Evolutionary conservation across 2,113 vertebrate species (phyloP), one percentile per base, ranked within the genome.

Genomic region (Madoqua kirkii): DNA sequence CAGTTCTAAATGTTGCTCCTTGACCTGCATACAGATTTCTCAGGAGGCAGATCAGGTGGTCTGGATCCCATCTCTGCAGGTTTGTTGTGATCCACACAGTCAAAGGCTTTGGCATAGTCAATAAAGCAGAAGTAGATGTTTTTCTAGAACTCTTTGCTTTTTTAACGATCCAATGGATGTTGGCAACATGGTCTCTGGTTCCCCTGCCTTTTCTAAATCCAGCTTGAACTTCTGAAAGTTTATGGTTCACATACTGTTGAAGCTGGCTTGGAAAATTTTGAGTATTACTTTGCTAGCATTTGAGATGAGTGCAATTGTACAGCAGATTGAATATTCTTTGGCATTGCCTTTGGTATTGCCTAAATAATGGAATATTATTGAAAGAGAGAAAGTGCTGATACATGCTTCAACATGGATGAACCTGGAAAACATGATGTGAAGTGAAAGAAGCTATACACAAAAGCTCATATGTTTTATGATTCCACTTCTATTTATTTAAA

Each of bases 121-220:
- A 10, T 71, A 71, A 71, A 36, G 62, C 62, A n/a, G 64, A 36
- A 71, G n/a, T 71, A 71, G 64, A 36, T 21, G 2, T 36, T 71
- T 71, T 71, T 71, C 17, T 71, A 9, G n/a, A 71, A 71, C n/a
- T 71, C 64, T 67, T 10, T 71, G 17, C 64, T 71, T 71, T 71
- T 36, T 71, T 8, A n/a, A 36, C 0, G 0, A 36, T 71, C 17
- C n/a, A 71, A 0, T 0, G 4, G n/a, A 23, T 36, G 9, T 71
- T 71, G 64, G 64, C 64, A 71, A 71, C 0, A 0, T 71, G n/a
- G 19, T 71, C 64, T 71, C n/a, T 36, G 17, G 64, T 71, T 36
- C 64, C n/a, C 8, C n/a, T 23, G 64, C 17, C n/a, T 71, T 36
- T 71, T 21, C 64, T 71, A 36, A 71, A 36, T 36, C 64, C 64